Conservation (phyloP, 2,888 invertebrate species). For the Agrilus cyanescens region DNA sequence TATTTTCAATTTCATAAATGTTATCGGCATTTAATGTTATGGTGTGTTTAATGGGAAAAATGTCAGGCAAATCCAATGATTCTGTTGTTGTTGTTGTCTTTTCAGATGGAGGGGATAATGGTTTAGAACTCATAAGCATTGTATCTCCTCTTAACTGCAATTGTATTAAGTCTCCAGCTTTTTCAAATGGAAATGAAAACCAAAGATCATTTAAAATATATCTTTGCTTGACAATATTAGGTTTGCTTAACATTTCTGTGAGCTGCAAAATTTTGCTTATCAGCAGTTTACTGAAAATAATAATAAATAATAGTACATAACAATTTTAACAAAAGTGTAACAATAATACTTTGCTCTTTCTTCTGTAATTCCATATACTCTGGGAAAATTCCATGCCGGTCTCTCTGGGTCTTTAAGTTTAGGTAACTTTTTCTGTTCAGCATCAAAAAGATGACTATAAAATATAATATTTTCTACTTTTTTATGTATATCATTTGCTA, state of each 20-base stretch:
- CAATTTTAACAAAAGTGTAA: slow-evolving; percentile 1
- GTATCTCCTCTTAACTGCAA: slow-evolving; percentile 55
- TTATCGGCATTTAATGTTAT: slow-evolving; percentile 52
- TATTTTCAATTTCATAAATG: slow-evolving; percentile 49
- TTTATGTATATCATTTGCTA: slow-evolving; percentile 43
- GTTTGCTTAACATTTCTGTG: slow-evolving; percentile 51
- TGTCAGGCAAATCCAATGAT: slow-evolving; percentile 49
- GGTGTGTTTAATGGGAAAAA: slow-evolving; percentile 64
- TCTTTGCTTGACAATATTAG: slow-evolving; percentile 42
- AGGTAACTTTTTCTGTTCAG: slow-evolving; percentile 66
- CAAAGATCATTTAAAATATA: slow-evolving; percentile 47
- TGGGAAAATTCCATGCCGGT: slow-evolving; percentile 60
- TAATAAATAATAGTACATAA: slow-evolving; percentile 4
- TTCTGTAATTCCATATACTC: slow-evolving; percentile 63
- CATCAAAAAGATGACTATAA: slow-evolving; percentile 60
- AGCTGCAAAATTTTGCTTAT: slow-evolving; percentile 54
- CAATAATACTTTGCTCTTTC: slow-evolving; percentile 50
- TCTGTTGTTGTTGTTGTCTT: slow-evolving; percentile 38
- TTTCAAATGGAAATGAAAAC: slow-evolving; percentile 46
- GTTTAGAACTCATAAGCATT: slow-evolving; percentile 50
- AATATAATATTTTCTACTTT: slow-evolving; percentile 52
- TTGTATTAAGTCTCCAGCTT: slow-evolving; percentile 48
- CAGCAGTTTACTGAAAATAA: slow-evolving; percentile 48
- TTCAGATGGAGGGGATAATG: slow-evolving; percentile 42
- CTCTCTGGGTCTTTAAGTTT: slow-evolving; percentile 56